Evolutionary conservation across 2,797 vertebrate species (phyloP).

Genomic region (Geotrypetes seraphini): DNA sequence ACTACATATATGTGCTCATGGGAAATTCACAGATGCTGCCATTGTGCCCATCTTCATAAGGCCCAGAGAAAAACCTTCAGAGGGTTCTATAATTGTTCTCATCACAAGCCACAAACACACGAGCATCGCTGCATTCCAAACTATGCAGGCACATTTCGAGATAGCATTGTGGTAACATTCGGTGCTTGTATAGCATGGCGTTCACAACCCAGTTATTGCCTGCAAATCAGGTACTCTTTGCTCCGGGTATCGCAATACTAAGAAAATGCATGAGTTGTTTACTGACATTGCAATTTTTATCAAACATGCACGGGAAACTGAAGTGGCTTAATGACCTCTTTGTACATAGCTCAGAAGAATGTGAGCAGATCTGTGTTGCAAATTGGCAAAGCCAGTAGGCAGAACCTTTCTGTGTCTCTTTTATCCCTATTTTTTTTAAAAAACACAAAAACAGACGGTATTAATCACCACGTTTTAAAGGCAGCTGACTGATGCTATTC

Average conservation of each 20-base stretch:
- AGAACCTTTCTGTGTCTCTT: constrained; percentile 22
- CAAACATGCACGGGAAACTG: too few species aligned
- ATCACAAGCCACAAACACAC: too few species aligned
- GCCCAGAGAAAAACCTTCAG: constrained; percentile 16
- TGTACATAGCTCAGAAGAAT: constrained; percentile 19
- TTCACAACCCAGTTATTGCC: too few species aligned
- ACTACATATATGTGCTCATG: constrained; percentile 3
- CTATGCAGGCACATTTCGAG: too few species aligned
- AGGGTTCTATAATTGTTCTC: constrained; percentile 25
- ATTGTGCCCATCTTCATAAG: constrained; percentile 21
- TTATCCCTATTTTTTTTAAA: constrained; percentile 4
- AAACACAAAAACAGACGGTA: constrained; percentile 54
- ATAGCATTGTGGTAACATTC: too few species aligned
- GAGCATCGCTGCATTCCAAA: too few species aligned
- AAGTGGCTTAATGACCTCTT: too few species aligned
- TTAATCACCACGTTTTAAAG: constrained; percentile 79
- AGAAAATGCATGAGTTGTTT: too few species aligned
- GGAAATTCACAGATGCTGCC: constrained; percentile 10
- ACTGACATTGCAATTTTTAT: too few species aligned
- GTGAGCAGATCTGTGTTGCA: constrained; percentile 21
- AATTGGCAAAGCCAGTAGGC: constrained; percentile 23
- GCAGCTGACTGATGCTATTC: constrained; percentile 73
- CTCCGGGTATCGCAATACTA: too few species aligned
- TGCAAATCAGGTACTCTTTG: too few species aligned
- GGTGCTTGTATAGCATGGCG: too few species aligned